A percentile compares a stretch with the other conserved stretches of the same genome.
Conservation (phyloP, 2,113 vertebrate species). For the Apaloderma vittatum region DNA sequence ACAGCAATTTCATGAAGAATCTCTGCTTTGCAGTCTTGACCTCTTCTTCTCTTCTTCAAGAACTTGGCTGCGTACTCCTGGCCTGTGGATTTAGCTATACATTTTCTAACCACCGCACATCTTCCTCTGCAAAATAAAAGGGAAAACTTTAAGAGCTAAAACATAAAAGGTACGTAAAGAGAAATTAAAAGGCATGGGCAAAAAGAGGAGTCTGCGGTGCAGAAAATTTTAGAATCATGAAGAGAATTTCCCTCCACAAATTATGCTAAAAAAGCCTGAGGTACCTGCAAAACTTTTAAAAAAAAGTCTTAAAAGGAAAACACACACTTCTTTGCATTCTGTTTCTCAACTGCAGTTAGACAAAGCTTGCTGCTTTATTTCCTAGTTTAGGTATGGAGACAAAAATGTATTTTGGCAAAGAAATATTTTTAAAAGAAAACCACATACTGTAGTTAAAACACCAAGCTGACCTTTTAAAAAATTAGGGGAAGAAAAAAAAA, state of each 20-base stretch:
- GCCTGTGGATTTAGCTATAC: constrained; percentile 90
- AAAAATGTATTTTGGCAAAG: constrained; percentile 50
- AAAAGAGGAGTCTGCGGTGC: not conserved
- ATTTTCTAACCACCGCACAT: constrained; percentile 93
- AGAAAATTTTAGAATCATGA: not conserved
- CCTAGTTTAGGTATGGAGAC: constrained; percentile 48
- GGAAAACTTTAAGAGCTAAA: not conserved
- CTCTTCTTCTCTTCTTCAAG: constrained; percentile 91
- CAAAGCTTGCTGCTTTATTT: not conserved
- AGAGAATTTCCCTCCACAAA: not conserved
- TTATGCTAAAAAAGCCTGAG: not conserved
- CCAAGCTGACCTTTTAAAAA: constrained; percentile 38
- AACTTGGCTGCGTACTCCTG: constrained; percentile 95
- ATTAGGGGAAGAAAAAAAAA: not conserved
- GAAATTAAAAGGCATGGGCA: not conserved
- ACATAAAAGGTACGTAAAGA: not conserved
- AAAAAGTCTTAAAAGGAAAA: not conserved
- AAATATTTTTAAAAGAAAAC: constrained; percentile 57
- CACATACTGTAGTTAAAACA: constrained; percentile 32
- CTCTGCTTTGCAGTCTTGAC: constrained; percentile 92
- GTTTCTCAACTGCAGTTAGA: constrained; percentile 8
- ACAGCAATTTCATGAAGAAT: constrained; percentile 95
- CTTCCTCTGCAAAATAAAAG: constrained; percentile 84
- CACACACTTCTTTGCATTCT: not conserved
- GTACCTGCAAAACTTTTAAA: not conserved